Evolutionary conservation across 2,888 invertebrate species (phyloP).

Genomic region (Polyommatus icarus): DNA sequence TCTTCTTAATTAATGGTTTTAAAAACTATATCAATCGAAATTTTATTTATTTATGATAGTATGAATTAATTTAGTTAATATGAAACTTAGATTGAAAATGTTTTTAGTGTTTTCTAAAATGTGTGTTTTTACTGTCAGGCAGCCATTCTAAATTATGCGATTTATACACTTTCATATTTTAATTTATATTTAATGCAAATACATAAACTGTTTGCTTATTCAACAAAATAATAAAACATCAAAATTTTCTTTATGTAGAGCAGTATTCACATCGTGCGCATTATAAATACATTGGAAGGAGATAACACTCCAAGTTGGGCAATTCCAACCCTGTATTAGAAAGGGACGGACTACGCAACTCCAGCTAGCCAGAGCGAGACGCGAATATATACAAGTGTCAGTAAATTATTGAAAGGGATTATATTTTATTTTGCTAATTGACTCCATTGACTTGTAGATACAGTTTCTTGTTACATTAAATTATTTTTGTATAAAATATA

Average conservation of each 20-base stretch:
- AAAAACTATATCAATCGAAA: neutral
- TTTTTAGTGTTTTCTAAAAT: too few species aligned
- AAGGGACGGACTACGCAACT: conserved; percentile 49
- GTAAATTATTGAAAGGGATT: conserved; percentile 67
- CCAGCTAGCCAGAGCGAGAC: conserved; percentile 45
- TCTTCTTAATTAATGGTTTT: conserved; percentile 50
- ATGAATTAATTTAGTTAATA: neutral
- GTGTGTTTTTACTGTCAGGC: too few species aligned
- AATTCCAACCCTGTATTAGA: conserved; percentile 53
- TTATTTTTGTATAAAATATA: neutral
- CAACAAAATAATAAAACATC: neutral
- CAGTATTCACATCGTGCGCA: conserved; percentile 43
- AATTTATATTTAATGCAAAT: neutral
- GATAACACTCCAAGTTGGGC: conserved; percentile 63
- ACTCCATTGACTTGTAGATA: conserved; percentile 41
- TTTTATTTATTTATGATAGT: too few species aligned
- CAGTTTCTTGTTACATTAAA: conserved; percentile 14
- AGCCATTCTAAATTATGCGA: neutral
- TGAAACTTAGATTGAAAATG: neutral
- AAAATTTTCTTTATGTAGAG: conserved; percentile 42
- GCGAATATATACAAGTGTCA: conserved; percentile 53
- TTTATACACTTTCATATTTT: neutral
- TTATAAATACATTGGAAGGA: conserved; percentile 57
- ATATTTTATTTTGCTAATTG: conserved; percentile 66
- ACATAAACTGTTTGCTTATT: neutral